Percentiles rank a stretch among this genome's conserved stretches.
Evolutionary conservation across 2,888 invertebrate species (phyloP).

Genomic region (Drosophila sordidula): DNA sequence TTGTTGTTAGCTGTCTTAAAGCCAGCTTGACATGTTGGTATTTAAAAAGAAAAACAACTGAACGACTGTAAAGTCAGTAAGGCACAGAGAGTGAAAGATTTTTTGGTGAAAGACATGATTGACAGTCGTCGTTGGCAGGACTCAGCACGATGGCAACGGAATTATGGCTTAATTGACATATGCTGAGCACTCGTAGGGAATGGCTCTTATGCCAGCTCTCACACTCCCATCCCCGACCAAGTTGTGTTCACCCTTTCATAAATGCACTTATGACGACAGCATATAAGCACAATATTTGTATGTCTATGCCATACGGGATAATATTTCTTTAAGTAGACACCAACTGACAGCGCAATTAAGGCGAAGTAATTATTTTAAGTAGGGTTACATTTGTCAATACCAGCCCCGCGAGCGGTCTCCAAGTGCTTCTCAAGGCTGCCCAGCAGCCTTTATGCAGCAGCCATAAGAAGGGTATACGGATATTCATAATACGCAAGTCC

Average conservation of each 20-base stretch:
- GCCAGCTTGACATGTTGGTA: slow-evolving; percentile 67
- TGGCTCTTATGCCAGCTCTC: slow-evolving; percentile 24
- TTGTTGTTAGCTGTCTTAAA: slow-evolving; percentile 64
- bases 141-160: slow-evolving; percentile 73
- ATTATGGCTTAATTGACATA: slow-evolving; percentile 81
- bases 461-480: neutral
- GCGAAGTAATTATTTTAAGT: slow-evolving; percentile 80
- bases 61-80: slow-evolving; percentile 68
- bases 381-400: slow-evolving; percentile 77
- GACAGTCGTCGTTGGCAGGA: slow-evolving; percentile 67
- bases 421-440: slow-evolving; percentile 23
- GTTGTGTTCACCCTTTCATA: slow-evolving; percentile 52
- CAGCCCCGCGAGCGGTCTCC: slow-evolving; percentile 35
- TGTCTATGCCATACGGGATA: slow-evolving; percentile 67
- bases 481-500: neutral
- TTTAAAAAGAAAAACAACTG: slow-evolving; percentile 28
- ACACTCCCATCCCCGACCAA: slow-evolving; percentile 13
- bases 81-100: slow-evolving; percentile 45
- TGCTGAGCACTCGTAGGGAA: slow-evolving; percentile 66
- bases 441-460: slow-evolving; percentile 10
- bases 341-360: slow-evolving; percentile 82
- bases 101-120: slow-evolving; percentile 68
- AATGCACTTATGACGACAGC: slow-evolving; percentile 42
- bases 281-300: slow-evolving; percentile 59
- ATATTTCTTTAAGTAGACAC: slow-evolving; percentile 80